A percentile compares a stretch with the other conserved stretches of the same genome.
Conservation (phyloP, 2,797 vertebrate species). For the Sciurus vulgaris region DNA sequence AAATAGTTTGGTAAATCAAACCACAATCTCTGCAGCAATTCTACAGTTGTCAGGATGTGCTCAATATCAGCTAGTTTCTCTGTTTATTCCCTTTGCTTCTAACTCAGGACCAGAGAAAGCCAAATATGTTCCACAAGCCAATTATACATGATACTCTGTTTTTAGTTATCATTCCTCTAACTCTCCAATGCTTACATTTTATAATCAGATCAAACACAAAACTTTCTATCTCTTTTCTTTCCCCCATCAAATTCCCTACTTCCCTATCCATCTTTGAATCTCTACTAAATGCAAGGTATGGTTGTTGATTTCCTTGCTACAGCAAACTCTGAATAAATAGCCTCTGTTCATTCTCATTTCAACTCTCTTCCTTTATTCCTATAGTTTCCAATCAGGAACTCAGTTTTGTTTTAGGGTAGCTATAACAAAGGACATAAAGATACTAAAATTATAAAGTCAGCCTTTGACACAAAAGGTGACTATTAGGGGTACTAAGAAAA, state of each 20-base stretch:
- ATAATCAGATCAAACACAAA: neutral
- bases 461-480: neutral
- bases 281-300: neutral
- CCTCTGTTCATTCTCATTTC: neutral
- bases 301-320: neutral
- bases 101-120: neutral
- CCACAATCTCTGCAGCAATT: neutral
- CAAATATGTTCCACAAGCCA: neutral
- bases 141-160: neutral
- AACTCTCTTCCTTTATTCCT: neutral
- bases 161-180: neutral
- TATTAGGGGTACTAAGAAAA: neutral
- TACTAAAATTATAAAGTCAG: conserved; percentile 20
- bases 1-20: neutral
- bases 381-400: neutral
- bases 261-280: neutral
- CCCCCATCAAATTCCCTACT: neutral
- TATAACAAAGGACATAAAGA: neutral
- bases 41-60: too few species aligned
- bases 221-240: neutral
- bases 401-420: conserved; percentile 47
- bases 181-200: neutral
- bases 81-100: neutral
- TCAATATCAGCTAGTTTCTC: fast-evolving
- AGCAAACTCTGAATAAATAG: neutral